Base-by-base conservation (phyloP, 2,113 vertebrate genomes). In the Embiotoca jacksoni region DNA sequence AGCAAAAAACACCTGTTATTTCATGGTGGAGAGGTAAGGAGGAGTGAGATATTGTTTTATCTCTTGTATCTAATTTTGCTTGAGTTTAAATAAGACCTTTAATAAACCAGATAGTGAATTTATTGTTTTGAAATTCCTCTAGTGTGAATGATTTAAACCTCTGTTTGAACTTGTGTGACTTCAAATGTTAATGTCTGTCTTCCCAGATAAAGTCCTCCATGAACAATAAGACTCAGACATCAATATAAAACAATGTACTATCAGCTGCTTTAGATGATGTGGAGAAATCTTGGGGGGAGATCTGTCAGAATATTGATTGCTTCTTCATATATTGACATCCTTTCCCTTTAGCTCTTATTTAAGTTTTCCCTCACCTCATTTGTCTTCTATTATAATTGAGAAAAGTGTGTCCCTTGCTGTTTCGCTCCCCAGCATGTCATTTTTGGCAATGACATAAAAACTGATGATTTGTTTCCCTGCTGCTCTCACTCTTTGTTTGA, bases 381-480 rank as follows among this genome's bases (percentile, higher is more conserved):
- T 37, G n/a, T 50, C 6, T 32, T 36, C 6, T 23, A 0, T 59
- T 47, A 2, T 32, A 23, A 53, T 47, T 47, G 4, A 46, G 4
- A 16, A 30, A 33, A 61, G 6, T 31, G 7, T 11, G 2, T 60
- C 15, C 39, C 4, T 58, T 5, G 23, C 23, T 55, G 36, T 39
- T 31, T 49, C 49, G 35, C 15, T 52, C 16, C 31, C 68, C 33
- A 63, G 3, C 3, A 23, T 55, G 1, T n/a, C 5, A 44, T 62
- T 47, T 47, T 2, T 1, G 36, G 32, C 14, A n/a, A n/a, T 46
- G 41, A 6, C 35, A 44, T 14, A 16, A 37, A 14, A 16, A 32
- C 31, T 0, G 11, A n/a, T 63, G 35, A 50, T 64, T 70, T 46
- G 72, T 71, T 59, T 4, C 37, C n/a, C 63, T 44, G 64, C 35